phyloP scores from a whole-genome alignment of 30 jellyfish, hydroid and myxozoan genomes.

The Hydractinia echinata region DNA sequence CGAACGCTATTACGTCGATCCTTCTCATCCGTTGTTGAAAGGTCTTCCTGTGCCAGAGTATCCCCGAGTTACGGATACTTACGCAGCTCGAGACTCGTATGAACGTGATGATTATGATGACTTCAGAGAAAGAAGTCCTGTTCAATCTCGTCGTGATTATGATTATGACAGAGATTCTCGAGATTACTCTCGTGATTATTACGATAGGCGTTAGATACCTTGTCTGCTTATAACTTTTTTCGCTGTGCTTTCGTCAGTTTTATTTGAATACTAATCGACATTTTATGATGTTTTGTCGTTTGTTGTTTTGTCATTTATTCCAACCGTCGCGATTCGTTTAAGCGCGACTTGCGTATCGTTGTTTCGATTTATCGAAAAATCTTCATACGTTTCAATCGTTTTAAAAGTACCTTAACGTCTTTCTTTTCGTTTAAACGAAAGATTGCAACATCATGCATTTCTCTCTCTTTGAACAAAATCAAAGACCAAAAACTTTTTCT shows the following conservation, averaged over 20 bases:
- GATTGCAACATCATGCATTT: too few relatives aligned
- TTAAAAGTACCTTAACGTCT: too few relatives aligned
- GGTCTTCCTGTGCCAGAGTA: slow-evolving; percentile 33
- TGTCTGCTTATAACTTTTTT: background rate
- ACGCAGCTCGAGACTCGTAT: slow-evolving; percentile 10
- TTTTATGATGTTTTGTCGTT: background rate
- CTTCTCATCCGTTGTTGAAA: slow-evolving; percentile 33
- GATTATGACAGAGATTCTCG: slow-evolving; percentile 29
- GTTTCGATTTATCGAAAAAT: too few relatives aligned
- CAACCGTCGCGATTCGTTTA: background rate
- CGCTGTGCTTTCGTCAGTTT: background rate
- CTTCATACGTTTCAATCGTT: too few relatives aligned
- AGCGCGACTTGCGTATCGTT: too few relatives aligned
- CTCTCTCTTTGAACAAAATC: too few relatives aligned
- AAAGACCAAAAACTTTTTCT: too few relatives aligned
- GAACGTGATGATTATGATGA: slow-evolving; percentile 17
- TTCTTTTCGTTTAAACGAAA: too few relatives aligned
- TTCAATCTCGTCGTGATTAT: slow-evolving; percentile 15
- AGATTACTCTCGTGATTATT: background rate
- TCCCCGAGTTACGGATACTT: slow-evolving; percentile 33
- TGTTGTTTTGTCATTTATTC: background rate
- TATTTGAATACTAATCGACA: background rate
- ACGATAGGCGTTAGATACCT: background rate
- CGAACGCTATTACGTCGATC: slow-evolving; percentile 34
- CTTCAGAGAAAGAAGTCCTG: slow-evolving; percentile 21